These are phyloP conservation scores for Sarcophaga subvicina DNA, from an alignment of 2,888 invertebrate species.

Conservation along the genomic window DNA sequence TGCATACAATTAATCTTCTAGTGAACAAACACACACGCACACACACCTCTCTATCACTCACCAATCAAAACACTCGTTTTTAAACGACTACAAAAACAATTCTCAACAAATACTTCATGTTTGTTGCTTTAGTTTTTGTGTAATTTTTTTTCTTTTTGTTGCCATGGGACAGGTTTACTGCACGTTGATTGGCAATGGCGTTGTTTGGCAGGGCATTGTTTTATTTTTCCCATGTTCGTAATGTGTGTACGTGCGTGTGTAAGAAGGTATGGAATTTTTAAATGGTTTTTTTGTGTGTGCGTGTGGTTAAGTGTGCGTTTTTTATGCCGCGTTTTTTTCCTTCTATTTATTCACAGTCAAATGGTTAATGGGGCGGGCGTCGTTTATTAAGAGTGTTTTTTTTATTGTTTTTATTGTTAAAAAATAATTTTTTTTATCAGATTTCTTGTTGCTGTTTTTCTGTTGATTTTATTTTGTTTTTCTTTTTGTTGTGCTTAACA, in stretches of 20 bases:
- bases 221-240: neutral
- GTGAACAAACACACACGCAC: slow-evolving; percentile 13
- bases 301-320: slow-evolving; percentile 22
- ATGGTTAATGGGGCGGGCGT: slow-evolving; percentile 61
- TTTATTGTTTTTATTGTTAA: slow-evolving; percentile 55
- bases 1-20: slow-evolving; percentile 26
- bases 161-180: slow-evolving; percentile 7
- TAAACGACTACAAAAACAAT: slow-evolving; percentile 60
- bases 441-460: slow-evolving; percentile 48
- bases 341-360: slow-evolving; percentile 23
- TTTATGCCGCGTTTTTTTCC: neutral
- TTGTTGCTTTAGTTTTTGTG: slow-evolving; percentile 24
- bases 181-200: slow-evolving; percentile 45
- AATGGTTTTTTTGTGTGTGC: slow-evolving; percentile 19
- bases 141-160: slow-evolving; percentile 9
- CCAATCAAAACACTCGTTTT: slow-evolving; percentile 53
- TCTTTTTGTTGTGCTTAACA: slow-evolving; percentile 50
- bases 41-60: neutral
- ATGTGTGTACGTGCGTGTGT: slow-evolving; percentile 33
- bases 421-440: slow-evolving; percentile 52
- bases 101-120: slow-evolving; percentile 53
- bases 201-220: slow-evolving; percentile 1
- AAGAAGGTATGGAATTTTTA: neutral
- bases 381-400: slow-evolving; percentile 22
- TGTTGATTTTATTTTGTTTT: slow-evolving; percentile 41